These are phyloP conservation scores for Drosophila borealis DNA, from an alignment of 2,888 invertebrate species.

Conservation along the genomic window DNA sequence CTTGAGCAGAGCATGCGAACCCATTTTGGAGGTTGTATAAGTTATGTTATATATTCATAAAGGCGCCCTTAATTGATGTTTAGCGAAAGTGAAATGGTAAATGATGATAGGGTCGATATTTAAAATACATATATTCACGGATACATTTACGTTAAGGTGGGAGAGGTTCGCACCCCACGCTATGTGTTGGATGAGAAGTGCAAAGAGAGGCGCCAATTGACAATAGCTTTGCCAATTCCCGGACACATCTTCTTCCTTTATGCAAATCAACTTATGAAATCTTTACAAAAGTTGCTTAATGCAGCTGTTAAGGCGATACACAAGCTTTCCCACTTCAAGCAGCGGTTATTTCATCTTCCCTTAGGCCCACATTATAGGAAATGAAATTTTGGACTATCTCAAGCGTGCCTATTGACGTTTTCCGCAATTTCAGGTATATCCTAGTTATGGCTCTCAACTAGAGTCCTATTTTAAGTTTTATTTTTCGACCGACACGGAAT, in stretches of 20 bases:
- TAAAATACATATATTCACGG: background rate
- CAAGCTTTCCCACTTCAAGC: no score
- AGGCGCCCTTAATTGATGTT: slow-evolving; percentile 39
- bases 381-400: no score
- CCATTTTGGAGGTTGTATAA: slow-evolving; percentile 8
- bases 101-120: slow-evolving; percentile 1
- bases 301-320: no score
- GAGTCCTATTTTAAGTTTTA: no score
- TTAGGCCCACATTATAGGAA: no score
- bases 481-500: no score
- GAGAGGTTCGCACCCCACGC: slow-evolving; percentile 4
- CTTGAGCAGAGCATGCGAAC: background rate
- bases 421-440: no score
- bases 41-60: slow-evolving; percentile 23
- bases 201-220: background rate
- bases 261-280: background rate
- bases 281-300: no score
- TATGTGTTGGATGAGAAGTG: background rate
- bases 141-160: background rate
- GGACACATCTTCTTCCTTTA: background rate
- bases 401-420: no score
- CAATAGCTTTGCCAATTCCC: background rate
- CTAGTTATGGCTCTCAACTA: no score
- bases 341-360: no score
- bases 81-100: slow-evolving; percentile 36